Evolutionary conservation across 2,113 vertebrate genomes (phyloP).

Genomic region (Neoarius graeffei): DNA sequence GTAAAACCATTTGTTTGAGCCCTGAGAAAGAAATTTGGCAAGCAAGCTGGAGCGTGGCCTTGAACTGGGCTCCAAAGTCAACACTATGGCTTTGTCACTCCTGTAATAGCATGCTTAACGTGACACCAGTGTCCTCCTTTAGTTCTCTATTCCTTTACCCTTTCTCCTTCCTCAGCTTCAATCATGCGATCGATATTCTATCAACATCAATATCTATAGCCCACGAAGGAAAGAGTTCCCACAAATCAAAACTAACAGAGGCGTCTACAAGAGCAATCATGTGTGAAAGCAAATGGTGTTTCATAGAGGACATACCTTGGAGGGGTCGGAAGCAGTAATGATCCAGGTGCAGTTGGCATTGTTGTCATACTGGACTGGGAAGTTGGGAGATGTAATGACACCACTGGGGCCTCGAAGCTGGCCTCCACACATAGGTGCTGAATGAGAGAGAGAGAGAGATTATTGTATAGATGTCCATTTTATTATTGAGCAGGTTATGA

Average conservation of each 20-base stretch:
- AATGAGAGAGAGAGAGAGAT: conserved; percentile 3
- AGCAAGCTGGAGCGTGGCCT: conserved; percentile 62
- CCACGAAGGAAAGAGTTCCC: background rate
- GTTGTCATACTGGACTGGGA: conserved; percentile 97
- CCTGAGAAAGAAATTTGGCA: conserved; percentile 66
- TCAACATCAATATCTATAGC: background rate
- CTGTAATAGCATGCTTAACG: conserved; percentile 56
- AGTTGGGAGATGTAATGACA: conserved; percentile 94
- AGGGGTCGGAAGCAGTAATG: conserved; percentile 86
- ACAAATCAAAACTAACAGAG: background rate
- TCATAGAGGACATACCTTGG: conserved; percentile 79
- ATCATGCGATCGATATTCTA: background rate
- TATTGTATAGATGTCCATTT: background rate
- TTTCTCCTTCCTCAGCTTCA: conserved; percentile 49
- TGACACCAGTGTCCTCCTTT: conserved; percentile 54
- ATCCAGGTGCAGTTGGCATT: conserved; percentile 98
- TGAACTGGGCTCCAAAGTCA: conserved; percentile 74
- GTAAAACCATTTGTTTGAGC: conserved; percentile 66
- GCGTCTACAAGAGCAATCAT: background rate
- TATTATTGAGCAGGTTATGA: background rate
- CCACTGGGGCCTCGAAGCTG: conserved; percentile 88
- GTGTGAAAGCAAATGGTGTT: background rate
- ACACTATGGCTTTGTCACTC: conserved; percentile 58
- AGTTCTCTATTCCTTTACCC: conserved; percentile 46
- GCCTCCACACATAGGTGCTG: conserved; percentile 93